These are phyloP conservation scores for Mus pahari DNA, from an alignment of 2,113 vertebrate species.

Conservation along the genomic window DNA sequence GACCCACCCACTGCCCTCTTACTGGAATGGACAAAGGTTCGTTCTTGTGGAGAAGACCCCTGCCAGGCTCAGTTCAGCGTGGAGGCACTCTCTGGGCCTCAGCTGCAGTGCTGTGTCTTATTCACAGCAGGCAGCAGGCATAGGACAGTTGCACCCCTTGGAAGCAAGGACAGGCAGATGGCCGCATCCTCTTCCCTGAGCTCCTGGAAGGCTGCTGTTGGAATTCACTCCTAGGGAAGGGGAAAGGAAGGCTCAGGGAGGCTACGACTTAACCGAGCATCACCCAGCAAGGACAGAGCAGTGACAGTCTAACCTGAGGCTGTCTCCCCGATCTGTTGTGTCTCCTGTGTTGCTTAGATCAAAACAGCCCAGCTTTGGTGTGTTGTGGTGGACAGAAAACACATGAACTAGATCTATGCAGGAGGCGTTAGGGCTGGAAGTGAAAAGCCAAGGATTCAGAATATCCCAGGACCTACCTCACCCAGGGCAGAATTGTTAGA, in stretches of 20 bases:
- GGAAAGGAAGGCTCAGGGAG: background rate
- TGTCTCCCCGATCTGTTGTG: background rate
- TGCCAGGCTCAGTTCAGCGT: background rate
- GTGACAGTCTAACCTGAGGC: background rate
- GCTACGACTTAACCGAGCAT: background rate
- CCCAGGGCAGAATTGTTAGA: background rate
- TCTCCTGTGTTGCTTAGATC: background rate
- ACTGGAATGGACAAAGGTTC: background rate
- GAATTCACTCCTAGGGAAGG: background rate
- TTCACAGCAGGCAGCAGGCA: background rate
- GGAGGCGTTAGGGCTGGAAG: background rate
- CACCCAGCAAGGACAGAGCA: background rate
- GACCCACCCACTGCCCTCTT: background rate
- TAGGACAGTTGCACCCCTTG: background rate
- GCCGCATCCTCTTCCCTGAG: background rate
- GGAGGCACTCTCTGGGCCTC: background rate
- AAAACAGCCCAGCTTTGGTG: background rate
- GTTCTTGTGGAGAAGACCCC: background rate
- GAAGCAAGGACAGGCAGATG: background rate
- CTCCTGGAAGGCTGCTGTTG: background rate
- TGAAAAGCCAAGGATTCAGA: background rate
- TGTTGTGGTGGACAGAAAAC: background rate
- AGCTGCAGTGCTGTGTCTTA: fast-evolving
- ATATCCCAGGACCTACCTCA: too few relatives aligned
- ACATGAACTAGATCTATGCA: too few relatives aligned